Evolutionary conservation across 2,113 vertebrate species (phyloP).

Genomic region (rabbit (Oryctolagus cuniculus)): mOryCun1.1 NC_091453.1:117906001-117906500

Average conservation of each 20-base stretch:
- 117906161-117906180: neutral
- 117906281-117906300: neutral
- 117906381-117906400: neutral
- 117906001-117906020: neutral
- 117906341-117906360: neutral
- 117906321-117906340: neutral
- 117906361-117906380: neutral
- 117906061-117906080: neutral
- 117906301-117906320: neutral
- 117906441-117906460: neutral
- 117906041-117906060: conserved; percentile 15
- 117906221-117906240: neutral
- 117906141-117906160: neutral
- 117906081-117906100: neutral
- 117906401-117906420: neutral
- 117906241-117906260: neutral
- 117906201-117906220: neutral
- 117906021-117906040: neutral
- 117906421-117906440: neutral
- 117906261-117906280: neutral
- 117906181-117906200: conserved; percentile 31
- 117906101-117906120: conserved; percentile 30
- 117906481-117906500: neutral
- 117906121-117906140: conserved; percentile 11
- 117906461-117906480: neutral